Evolutionary conservation across 53 echinoderm and acorn worm species (phyloP), one percentile per base, ranked within the genome.

Genomic region (Paracentrotus lividus): DNA sequence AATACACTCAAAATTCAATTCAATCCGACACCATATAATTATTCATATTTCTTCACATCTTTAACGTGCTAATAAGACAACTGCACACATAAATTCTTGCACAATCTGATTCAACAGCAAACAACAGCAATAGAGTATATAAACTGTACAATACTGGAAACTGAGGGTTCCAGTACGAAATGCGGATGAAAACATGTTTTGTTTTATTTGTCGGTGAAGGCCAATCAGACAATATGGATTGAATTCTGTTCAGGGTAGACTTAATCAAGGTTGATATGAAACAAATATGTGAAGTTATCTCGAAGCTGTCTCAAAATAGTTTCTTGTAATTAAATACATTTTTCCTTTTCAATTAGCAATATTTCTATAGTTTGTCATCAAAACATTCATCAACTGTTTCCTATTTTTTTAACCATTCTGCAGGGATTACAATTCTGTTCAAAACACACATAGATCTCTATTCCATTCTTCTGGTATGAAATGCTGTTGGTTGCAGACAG

Each of bases 71-170:
- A 69, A 94, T 47, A 31, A 72, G 91, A 94, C 92, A 94, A 91
- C 90, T 95, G 88, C 95, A 95, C 93, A 95, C 77, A 92, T 21
- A 85, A 34, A 42, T 85, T 55, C 49, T 81, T 81, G 81, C 81
- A 81, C 81, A 81, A n/a, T n/a, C 47, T 9, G 81, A 81, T 81
- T 81, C 81, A 47, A 81, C 81, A 81, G 81, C 81, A 81, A 81
- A 24, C 81, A 81, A n/a, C n/a, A 24, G 40, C 72, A 38, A 72
- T 36, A 36, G 8, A 72, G 40, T 72, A 81, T 47, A 81, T 81
- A 81, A 81, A 81, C 81, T 81, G 81, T 81, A 81, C 81, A 81
- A n/a, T 45, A n/a, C 24, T 81, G 81, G 81, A 47, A 77, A 72
- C 44, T 49, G 15, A 3, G 81, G 32, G 47, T n/a, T 49, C 47